A percentile compares a stretch with the other conserved stretches of the same genome.
These are phyloP conservation scores for Typhlichthys subterraneus DNA, from an alignment of 2,797 vertebrate species.

Conservation along the genomic window DNA sequence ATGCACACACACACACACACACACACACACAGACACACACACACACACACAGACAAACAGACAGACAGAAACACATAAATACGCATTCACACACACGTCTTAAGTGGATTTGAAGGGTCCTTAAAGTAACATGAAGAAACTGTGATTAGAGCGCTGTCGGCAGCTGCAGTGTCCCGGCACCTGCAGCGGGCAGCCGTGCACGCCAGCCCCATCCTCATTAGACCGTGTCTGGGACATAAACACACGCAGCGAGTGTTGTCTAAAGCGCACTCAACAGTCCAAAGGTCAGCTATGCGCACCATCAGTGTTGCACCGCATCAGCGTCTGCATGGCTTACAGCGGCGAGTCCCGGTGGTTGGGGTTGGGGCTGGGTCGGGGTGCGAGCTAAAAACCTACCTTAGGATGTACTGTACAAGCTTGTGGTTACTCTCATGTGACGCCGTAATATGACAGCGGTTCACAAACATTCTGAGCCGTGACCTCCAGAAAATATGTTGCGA, in stretches of 20 bases:
- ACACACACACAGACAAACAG: background rate
- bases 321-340: conserved; percentile 58
- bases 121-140: conserved; percentile 48
- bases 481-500: too few relatives aligned
- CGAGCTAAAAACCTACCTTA: conserved; percentile 19
- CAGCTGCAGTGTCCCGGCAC: conserved; percentile 80
- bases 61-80: background rate
- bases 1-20: background rate
- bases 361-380: background rate
- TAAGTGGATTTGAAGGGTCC: conserved; percentile 18
- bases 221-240: conserved; percentile 78
- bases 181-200: conserved; percentile 61
- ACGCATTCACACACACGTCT: background rate
- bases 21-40: background rate
- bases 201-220: conserved; percentile 80
- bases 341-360: conserved; percentile 33
- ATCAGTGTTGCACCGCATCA: conserved; percentile 75
- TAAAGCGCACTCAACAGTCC: conserved; percentile 63
- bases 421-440: background rate
- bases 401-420: conserved; percentile 7
- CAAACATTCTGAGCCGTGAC: too few relatives aligned
- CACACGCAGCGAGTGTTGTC: conserved; percentile 78
- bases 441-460: too few relatives aligned
- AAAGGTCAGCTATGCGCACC: conserved; percentile 71
- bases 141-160: conserved; percentile 81